Evolutionary conservation across 2,113 vertebrate genomes (phyloP), one percentile per base, ranked within the genome.

Genomic region (Eulacestoma nigropectus): DNA sequence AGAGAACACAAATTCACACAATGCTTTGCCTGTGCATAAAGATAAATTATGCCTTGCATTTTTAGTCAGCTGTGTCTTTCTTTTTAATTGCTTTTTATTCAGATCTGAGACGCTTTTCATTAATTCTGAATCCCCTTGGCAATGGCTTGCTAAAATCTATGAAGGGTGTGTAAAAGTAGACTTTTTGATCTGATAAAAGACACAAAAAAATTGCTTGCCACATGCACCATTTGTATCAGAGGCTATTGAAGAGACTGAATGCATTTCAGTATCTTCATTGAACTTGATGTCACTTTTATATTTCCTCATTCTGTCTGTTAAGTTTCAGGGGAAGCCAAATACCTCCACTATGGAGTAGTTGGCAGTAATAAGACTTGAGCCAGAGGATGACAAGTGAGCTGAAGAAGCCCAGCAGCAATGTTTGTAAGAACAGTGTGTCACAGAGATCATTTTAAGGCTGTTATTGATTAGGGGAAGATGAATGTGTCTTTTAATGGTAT

Each of bases 401-500:
- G 88, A 75, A 69, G 87, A 78, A 96, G 87, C 77, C 93, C 76
- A 22, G 85, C 64, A 92, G 94, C 84, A 33, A 47, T 16, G 46
- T 91, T 89, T 88, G 55, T 87, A 96, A 92, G 93, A 94, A 69
- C 62, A 92, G 86, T 44, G 68, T 94, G 95, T 96, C 91, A 86
- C 11, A 0, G 84, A 97, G 93, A 97, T 93, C 56, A 84, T 97
- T 97, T 95, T 94, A 97, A 97, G 96, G 95, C 90, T 50, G 1
- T 89, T 98, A 98, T 97, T 98, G 98, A 98, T 97, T 95, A 94
- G 57, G 52, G 82, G 77, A 92, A 98, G 97, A 97, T 97, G 79
- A 95, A 92, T 96, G 87, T 95, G 93, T 90, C 97, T 96, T 97
- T 95, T 97, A 97, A 97, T 97, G 82, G 85, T 97, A 93, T 85